A percentile compares a stretch with the other conserved stretches of the same genome.
Evolutionary conservation across 2,888 invertebrate species (phyloP).

Genomic region (Nineta flava): DNA sequence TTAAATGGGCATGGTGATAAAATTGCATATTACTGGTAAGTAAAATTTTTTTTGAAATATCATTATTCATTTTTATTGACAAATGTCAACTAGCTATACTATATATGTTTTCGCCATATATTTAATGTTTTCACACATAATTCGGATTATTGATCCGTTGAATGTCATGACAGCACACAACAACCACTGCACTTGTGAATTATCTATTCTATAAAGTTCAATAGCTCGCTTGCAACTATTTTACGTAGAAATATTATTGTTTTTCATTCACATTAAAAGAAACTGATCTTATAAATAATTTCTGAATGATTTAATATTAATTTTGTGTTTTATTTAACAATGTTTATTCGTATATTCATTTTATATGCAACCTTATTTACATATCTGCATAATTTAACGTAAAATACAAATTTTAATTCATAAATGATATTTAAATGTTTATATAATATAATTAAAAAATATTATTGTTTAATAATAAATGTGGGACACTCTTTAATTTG

Average conservation of each 20-base stretch:
- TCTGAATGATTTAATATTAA: too few species aligned
- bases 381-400: too few species aligned
- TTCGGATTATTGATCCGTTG: background rate
- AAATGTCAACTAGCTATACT: background rate
- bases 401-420: too few species aligned
- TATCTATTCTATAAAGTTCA: background rate
- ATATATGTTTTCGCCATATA: background rate
- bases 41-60: constrained; percentile 12
- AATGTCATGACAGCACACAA: background rate
- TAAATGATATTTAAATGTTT: too few species aligned
- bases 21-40: constrained; percentile 91
- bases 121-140: background rate
- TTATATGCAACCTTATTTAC: too few species aligned
- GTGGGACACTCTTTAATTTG: too few species aligned
- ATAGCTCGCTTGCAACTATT: background rate
- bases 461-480: too few species aligned
- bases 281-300: too few species aligned
- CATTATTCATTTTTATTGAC: background rate
- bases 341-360: too few species aligned
- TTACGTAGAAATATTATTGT: background rate
- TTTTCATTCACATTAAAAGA: too few species aligned
- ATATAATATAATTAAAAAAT: too few species aligned
- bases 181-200: background rate
- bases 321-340: too few species aligned
- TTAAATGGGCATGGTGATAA: constrained; percentile 78